These are phyloP conservation scores for Apamea anceps DNA, from an alignment of 2,888 invertebrate genomes.

Conservation along the genomic window DNA sequence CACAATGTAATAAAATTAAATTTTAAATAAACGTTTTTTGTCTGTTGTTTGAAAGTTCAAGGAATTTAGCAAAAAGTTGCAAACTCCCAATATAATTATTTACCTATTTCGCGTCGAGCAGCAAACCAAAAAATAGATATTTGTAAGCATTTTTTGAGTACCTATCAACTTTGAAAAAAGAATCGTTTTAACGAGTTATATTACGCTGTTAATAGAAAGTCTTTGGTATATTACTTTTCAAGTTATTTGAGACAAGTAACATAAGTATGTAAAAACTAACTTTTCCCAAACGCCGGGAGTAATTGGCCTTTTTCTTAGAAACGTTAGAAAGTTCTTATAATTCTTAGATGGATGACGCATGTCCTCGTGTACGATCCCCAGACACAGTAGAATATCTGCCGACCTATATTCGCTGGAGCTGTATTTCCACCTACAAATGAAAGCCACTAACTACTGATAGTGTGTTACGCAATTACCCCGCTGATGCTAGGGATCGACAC, in stretches of 20 bases:
- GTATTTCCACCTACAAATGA: too few species aligned
- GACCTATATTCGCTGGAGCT: too few species aligned
- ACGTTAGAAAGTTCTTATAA: not conserved
- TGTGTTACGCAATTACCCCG: not conserved
- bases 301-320: not conserved
- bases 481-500: not conserved
- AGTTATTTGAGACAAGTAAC: not conserved
- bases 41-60: slow-evolving; percentile 42
- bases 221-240: too few species aligned
- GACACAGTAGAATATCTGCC: not conserved
- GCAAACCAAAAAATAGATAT: slow-evolving; percentile 32
- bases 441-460: not conserved
- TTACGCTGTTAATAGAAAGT: not conserved
- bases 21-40: slow-evolving; percentile 37
- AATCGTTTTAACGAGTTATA: not conserved
- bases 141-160: slow-evolving; percentile 1
- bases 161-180: not conserved
- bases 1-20: slow-evolving; percentile 9
- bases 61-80: slow-evolving; percentile 37
- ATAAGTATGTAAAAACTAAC: not conserved
- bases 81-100: slow-evolving; percentile 23
- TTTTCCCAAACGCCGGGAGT: not conserved
- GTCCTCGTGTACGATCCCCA: not conserved
- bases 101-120: slow-evolving; percentile 21
- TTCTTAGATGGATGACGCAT: not conserved